Evolutionary conservation across 2,797 vertebrate species (phyloP).

Genomic region (Takifugu ocellatus): DNA sequence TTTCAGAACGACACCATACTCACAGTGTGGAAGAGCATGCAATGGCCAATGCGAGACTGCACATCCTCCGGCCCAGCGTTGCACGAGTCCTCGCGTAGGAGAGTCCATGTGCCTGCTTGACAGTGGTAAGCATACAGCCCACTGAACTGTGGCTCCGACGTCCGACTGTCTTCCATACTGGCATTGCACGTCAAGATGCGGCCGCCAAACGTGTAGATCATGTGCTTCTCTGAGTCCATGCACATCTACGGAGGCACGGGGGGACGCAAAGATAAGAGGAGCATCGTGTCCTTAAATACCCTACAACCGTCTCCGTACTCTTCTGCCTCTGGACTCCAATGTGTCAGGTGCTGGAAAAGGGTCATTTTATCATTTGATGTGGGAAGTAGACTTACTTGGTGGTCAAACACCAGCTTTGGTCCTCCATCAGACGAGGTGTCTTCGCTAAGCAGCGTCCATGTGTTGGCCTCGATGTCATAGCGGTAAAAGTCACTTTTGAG

Average conservation of each 20-base stretch:
- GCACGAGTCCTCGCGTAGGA: conserved; percentile 94
- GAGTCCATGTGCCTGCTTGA: conserved; percentile 88
- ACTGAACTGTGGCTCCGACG: conserved; percentile 95
- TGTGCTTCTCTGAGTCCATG: conserved; percentile 99
- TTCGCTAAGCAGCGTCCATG: conserved; percentile 94
- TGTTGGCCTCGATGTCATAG: conserved; percentile 94
- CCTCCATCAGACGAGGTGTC: conserved; percentile 95
- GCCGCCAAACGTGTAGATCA: conserved; percentile 98
- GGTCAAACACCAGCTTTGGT: conserved; percentile 96
- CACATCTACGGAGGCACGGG: conserved; percentile 84
- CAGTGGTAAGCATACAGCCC: conserved; percentile 95
- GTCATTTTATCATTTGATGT: too few relatives aligned
- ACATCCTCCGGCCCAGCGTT: conserved; percentile 97
- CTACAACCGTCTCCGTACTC: too few relatives aligned
- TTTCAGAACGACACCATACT: conserved; percentile 19
- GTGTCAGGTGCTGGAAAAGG: too few relatives aligned
- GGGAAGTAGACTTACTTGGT: conserved; percentile 81
- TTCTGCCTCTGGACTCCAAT: too few relatives aligned
- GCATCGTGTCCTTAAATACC: not conserved
- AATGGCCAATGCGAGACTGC: conserved; percentile 97
- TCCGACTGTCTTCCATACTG: conserved; percentile 92
- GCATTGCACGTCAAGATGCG: conserved; percentile 96
- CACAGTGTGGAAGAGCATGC: conserved; percentile 94
- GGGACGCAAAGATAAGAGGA: too few relatives aligned
- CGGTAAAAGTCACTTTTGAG: conserved; percentile 98